These are phyloP conservation scores for Tretioscincus oriximinensis DNA, from an alignment of 2,113 vertebrate species.

Conservation along the genomic window DNA sequence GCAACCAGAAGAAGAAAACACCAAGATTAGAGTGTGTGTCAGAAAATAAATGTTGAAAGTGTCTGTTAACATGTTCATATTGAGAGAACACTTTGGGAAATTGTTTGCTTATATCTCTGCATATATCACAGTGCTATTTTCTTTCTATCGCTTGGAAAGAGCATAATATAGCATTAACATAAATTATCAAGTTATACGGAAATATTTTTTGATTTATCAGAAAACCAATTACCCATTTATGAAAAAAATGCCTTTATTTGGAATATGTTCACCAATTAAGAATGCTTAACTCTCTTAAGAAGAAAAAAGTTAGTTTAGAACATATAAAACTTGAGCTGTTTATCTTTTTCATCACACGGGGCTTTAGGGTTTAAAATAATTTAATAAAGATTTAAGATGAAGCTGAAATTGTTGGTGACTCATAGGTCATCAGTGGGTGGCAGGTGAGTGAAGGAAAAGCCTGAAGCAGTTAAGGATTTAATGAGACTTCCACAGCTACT, in stretches of 20 bases:
- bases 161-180: not conserved
- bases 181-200: not conserved
- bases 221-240: not conserved
- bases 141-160: not conserved
- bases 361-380: constrained; percentile 86
- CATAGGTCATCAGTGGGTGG: constrained; percentile 94
- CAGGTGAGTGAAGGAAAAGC: constrained; percentile 88
- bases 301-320: constrained; percentile 53
- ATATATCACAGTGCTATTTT: not conserved
- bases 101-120: not conserved
- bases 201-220: not conserved
- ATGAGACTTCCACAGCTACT: constrained; percentile 78
- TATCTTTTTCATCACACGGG: constrained; percentile 71
- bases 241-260: not conserved
- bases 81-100: not conserved
- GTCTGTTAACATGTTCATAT: not conserved
- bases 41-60: not conserved
- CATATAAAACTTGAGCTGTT: constrained; percentile 61
- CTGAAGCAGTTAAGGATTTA: constrained; percentile 83
- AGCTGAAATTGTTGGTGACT: constrained; percentile 87
- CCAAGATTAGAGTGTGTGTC: not conserved
- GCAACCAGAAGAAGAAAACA: not conserved
- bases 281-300: constrained; percentile 31
- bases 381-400: constrained; percentile 89
- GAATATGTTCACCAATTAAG: constrained; percentile 11